Conservation (phyloP, 2,113 vertebrate genomes). For the Chaetura pelagica region DNA sequence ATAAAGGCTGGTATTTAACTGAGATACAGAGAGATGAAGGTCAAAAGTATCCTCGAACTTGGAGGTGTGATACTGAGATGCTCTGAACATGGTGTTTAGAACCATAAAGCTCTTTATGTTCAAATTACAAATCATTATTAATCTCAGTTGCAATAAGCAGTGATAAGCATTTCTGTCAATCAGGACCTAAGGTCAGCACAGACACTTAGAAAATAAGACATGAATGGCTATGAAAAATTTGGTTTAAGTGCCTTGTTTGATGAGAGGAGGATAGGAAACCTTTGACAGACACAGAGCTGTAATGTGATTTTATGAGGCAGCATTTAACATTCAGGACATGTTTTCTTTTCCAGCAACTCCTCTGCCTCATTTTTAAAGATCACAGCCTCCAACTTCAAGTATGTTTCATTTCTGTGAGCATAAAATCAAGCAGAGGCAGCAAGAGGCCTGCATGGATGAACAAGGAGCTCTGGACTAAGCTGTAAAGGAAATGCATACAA, state of each 20-base stretch:
- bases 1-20: conserved; percentile 39
- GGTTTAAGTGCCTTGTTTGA: neutral
- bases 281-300: neutral
- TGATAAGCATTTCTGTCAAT: neutral
- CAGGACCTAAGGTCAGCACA: neutral
- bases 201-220: neutral
- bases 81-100: neutral
- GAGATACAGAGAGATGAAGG: conserved; percentile 23
- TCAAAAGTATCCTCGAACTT: conserved; percentile 8
- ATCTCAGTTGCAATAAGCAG: neutral
- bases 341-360: neutral
- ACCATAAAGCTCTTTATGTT: neutral
- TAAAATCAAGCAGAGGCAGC: neutral
- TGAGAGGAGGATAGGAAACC: neutral
- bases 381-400: neutral
- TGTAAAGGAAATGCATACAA: neutral
- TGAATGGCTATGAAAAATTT: neutral
- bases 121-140: neutral
- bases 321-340: neutral
- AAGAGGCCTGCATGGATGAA: neutral
- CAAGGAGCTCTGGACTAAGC: neutral
- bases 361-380: neutral
- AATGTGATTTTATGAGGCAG: conserved; percentile 1
- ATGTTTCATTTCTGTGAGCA: neutral
- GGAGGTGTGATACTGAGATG: neutral